These are phyloP conservation scores for Halocynthia aurantium DNA, from an alignment of 23 tunicate species.

Conservation along the genomic window DNA sequence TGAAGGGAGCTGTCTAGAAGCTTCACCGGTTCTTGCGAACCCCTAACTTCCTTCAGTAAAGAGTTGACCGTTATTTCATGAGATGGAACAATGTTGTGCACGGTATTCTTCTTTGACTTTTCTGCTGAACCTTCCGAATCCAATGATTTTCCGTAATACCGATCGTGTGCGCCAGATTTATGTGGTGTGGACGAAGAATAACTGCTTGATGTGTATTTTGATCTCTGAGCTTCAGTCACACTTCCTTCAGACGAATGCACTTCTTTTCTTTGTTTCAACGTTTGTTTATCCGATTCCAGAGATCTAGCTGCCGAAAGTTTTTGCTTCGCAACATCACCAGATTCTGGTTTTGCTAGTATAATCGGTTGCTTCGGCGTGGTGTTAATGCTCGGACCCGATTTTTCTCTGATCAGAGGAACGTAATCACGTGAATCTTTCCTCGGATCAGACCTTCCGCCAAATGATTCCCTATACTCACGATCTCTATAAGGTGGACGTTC, in stretches of 20 bases:
- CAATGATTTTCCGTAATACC: background rate
- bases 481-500: slow-evolving; percentile 20
- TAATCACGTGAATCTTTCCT: background rate
- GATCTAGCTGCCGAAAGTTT: background rate
- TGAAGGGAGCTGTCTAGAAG: slow-evolving; percentile 56
- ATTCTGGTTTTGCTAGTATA: slow-evolving; percentile 23
- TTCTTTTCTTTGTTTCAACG: background rate
- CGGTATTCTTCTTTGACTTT: background rate
- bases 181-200: background rate
- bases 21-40: slow-evolving; percentile 29
- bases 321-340: background rate
- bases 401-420: background rate
- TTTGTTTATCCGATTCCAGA: background rate
- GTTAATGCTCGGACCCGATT: background rate
- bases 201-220: background rate
- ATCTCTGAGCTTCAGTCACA: background rate
- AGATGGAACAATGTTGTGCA: background rate
- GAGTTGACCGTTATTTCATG: background rate
- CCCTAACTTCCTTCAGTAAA: background rate
- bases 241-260: slow-evolving; percentile 1
- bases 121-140: background rate
- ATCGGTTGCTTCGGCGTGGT: slow-evolving; percentile 9
- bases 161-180: background rate
- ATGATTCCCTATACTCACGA: slow-evolving; percentile 13
- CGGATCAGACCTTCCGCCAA: slow-evolving; percentile 1